Conservation (phyloP, 2,888 invertebrate genomes). For the Beris morrisii region DNA sequence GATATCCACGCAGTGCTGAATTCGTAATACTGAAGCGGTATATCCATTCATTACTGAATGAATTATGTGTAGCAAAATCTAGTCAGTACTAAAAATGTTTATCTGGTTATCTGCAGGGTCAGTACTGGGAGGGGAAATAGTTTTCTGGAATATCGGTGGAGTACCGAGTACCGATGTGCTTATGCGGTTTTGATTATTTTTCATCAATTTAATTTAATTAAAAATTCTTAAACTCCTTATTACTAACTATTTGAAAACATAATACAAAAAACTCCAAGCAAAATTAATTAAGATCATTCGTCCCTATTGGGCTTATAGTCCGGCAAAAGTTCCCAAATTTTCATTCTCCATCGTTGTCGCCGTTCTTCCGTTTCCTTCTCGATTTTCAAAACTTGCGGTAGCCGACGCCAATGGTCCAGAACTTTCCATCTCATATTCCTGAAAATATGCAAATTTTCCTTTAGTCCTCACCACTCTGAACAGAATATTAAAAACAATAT, state of each 20-base stretch:
- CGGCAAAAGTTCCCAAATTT: constrained; percentile 71
- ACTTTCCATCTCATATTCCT: constrained; percentile 57
- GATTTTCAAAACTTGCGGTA: constrained; percentile 66
- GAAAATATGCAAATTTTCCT: constrained; percentile 14
- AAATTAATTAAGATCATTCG: constrained; percentile 33
- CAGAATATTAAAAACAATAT: constrained; percentile 39
- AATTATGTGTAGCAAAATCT: too few species aligned
- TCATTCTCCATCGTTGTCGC: constrained; percentile 69
- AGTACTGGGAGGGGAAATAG: too few species aligned
- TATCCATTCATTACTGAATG: too few species aligned
- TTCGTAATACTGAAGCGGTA: too few species aligned
- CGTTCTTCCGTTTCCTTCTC: constrained; percentile 69
- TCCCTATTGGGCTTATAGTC: constrained; percentile 64
- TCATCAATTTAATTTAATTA: background rate
- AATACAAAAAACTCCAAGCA: too few species aligned
- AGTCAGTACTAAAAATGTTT: too few species aligned
- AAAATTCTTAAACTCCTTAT: background rate
- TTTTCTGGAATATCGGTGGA: too few species aligned
- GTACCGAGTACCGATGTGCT: too few species aligned
- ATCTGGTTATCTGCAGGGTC: too few species aligned
- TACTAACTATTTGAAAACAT: background rate
- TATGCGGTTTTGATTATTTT: too few species aligned
- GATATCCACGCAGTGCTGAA: too few species aligned
- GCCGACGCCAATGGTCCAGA: constrained; percentile 64
- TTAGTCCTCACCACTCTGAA: background rate